Base-by-base conservation (phyloP, 2,113 vertebrate species). In the Phyllostomus discolor region DNA sequence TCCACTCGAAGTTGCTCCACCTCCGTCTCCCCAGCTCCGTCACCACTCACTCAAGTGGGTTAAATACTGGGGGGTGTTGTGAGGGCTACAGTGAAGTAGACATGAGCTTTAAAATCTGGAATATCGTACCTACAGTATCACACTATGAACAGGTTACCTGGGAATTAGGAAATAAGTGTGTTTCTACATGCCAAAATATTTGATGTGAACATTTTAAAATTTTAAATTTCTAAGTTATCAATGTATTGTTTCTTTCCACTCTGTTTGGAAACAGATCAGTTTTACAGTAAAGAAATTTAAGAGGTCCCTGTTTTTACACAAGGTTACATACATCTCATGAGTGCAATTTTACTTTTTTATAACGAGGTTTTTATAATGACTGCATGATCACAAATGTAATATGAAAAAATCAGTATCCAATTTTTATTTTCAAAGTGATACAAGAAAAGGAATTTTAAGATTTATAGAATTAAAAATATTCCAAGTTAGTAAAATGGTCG, bases 371-470 rank as follows among this genome's bases (percentile, higher is more conserved):
- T 31, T 62, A 62, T 28, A 62, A 12, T 62, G 59, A 28, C 26
- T 93, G 91, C 59, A 87, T 17, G 8, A 33, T 83, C 75, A 90
- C 31, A 94, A 95, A 93, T 62, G 80, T 31, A 78, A 64, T 82
- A 82, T 78, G 19, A 57, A 88, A 94, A 95, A 94, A 96, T 96
- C 80, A 87, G 96, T 95, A 90, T 69, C 54, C 54, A 79, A 83
- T 96, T 92, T 92, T 91, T 93, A 70, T 90, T 91, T 96, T 87
- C 75, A 86, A 84, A 93, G 16, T 90, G 87, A 52, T 87, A 73
- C 64, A 80, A 83, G 69, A 57, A 52, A 78, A 80, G 66, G 43
- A 79, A 28, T 69, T 87, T 91, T 26, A 79, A 28, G 54, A 91
- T 72, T 75, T 66, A 90, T 16, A 79, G 84, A 86, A 96, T 87